Conservation (phyloP, 23 tunicate species). For the Phallusia fumigata region DNA sequence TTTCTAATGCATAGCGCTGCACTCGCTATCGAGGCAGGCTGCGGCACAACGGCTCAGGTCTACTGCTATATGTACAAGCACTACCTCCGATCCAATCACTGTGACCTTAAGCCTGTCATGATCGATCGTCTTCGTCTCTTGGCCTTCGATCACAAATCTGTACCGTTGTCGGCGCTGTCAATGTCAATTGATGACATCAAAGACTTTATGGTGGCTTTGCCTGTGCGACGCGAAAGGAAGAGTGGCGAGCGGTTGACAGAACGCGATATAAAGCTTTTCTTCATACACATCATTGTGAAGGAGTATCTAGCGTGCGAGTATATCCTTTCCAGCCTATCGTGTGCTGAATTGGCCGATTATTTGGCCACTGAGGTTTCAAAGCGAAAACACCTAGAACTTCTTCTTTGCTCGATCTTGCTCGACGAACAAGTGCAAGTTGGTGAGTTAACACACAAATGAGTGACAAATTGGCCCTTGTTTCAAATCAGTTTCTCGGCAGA, state of each 20-base stretch:
- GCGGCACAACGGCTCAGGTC: background rate
- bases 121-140: background rate
- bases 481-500: no score
- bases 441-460: no score
- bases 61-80: constrained; percentile 6
- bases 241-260: background rate
- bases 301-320: background rate
- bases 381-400: background rate
- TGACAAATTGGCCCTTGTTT: no score
- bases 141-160: background rate
- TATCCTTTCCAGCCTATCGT: background rate
- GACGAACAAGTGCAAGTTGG: background rate
- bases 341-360: background rate
- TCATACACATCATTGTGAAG: background rate
- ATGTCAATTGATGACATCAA: constrained; percentile 3
- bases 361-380: background rate
- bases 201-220: constrained; percentile 1
- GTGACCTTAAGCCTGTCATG: background rate
- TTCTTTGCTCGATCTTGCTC: background rate
- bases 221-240: background rate
- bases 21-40: background rate
- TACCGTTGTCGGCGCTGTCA: background rate
- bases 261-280: background rate
- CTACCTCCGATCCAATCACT: background rate
- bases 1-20: background rate